A percentile compares a stretch with the other conserved stretches of the same genome.
phyloP scores from a whole-genome alignment of 2,797 vertebrate genomes.

The Picus viridis region DNA sequence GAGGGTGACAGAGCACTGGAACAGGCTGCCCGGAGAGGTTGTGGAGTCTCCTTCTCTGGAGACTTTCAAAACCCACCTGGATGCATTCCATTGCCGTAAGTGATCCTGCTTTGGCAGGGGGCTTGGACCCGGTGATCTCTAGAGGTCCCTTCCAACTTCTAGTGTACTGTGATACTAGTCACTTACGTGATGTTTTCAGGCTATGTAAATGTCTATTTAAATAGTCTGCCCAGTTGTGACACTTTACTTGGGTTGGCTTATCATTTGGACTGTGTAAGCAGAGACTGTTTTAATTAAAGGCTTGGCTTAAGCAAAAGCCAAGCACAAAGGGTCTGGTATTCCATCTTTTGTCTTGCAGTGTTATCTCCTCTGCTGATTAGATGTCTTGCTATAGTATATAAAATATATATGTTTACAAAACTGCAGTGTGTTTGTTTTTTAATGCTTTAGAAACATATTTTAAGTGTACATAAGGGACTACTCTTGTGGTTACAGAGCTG shows the following conservation, averaged over 20 bases:
- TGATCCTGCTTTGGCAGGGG: too few relatives aligned
- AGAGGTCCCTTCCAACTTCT: too few relatives aligned
- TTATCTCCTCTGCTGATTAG: neutral
- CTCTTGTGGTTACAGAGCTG: neutral
- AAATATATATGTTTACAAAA: neutral
- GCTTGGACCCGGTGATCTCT: too few relatives aligned
- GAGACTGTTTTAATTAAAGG: neutral
- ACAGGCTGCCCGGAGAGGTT: too few relatives aligned
- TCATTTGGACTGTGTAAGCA: rapidly evolving
- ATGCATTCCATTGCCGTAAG: too few relatives aligned
- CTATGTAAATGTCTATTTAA: neutral
- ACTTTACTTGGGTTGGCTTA: neutral
- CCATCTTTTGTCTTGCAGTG: neutral
- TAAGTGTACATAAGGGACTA: neutral
- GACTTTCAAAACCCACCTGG: too few relatives aligned
- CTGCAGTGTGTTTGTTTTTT: neutral
- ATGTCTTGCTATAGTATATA: neutral
- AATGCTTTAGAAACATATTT: neutral
- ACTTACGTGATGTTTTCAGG: neutral
- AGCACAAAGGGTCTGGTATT: neutral
- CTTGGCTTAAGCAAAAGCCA: neutral
- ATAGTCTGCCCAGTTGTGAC: neutral
- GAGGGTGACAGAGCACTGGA: too few relatives aligned
- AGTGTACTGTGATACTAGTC: neutral
- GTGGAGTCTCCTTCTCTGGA: too few relatives aligned